Base-by-base conservation (phyloP, 2,113 vertebrate species). In the Tautogolabrus adspersus region DNA sequence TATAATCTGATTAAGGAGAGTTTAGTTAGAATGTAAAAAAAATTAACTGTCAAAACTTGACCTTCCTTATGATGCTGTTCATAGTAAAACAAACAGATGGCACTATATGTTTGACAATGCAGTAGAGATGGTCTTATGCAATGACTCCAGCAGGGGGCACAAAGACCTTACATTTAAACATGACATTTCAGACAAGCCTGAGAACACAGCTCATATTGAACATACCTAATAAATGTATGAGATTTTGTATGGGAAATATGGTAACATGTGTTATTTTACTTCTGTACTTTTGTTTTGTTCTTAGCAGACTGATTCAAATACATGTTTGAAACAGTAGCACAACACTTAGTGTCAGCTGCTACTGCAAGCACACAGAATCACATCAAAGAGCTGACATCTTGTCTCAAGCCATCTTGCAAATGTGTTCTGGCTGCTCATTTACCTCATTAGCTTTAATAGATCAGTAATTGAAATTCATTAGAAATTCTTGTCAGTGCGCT, bases 391-490 rank as follows among this genome's bases (percentile, higher is more conserved):
- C 62, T 2, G 66, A 73, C 81, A 75, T 81, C 88, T 87, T 47
- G 74, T 90, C 90, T 91, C 80, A 5, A 26, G 78, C 87, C 74
- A 59, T 87, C 86, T 55, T 5, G 82, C 83, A 90, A 91, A 93
- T 91, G 90, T 55, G 81, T 92, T 91, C 96, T 96, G 96, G 95
- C 93, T 95, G 93, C 95, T 96, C 95, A 96, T 96, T 96, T 96
- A 96, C 94, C 94, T 96, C 95, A 96, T 97, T 97, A 97, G 95
- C 94, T 93, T 95, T 96, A 96, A 96, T 97, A 94, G 96, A 96
- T 96, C 95, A 96, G 96, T 96, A 97, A 97, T 96, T 97, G 96
- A 96, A 96, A 95, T 97, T 96, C 96, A 96, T 97, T 96, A 96
- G 93, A 95, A 96, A 96, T 95, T 96, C 95, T 95, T 97, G 95